Base-by-base conservation (phyloP, 2,888 invertebrate species). In the Bruchidius siliquastri region DNA sequence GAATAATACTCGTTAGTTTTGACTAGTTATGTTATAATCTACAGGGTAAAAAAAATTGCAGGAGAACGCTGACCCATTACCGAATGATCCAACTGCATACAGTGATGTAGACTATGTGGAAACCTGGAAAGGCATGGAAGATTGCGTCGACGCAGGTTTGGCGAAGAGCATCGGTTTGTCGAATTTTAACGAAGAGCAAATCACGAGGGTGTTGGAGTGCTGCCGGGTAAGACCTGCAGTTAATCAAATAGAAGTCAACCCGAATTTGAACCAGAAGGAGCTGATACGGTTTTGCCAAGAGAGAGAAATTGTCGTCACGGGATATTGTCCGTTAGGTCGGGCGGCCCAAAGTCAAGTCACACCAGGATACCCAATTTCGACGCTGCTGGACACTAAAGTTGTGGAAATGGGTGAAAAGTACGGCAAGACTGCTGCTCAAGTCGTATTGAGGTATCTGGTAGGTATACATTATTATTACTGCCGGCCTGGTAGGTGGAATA, bases 41-140 rank as follows among this genome's bases (percentile, higher is more conserved):
- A 26, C 8, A 26, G 8, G 26, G 26, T 26, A 26, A 26, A 4
- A 26, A 26, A 26, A 26, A 26, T 26, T 26, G 26, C 76, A 90
- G 88, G 89, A 89, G 84, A 88, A 86, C 72, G 87, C 84, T 20
- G 87, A 85, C 21, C 79, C 86, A 72, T 85, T 87, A 77, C 90
- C 90, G 0, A 83, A 82, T 74, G 87, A 86, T 77, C 79, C 72
- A n/a, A 71, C 82, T 70, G 88, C 87, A 0, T 86, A 87, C 76
- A 90, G 89, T 66, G 88, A 91, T 77, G 88, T 90, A 0, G 93
- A 94, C 82, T 94, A 91, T 81, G 76, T 92, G n/a, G 95, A 93
- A 81, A 92, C 93, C 0, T 93, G 93, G 92, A 86, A 88, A 81
- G 94, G 90, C 8, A 91, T 96, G 92, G 94, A 94, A 83, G 90